These are phyloP conservation scores for Anguilla marmorata DNA, from an alignment of 2,797 vertebrate species.

Conservation along the genomic window DNA sequence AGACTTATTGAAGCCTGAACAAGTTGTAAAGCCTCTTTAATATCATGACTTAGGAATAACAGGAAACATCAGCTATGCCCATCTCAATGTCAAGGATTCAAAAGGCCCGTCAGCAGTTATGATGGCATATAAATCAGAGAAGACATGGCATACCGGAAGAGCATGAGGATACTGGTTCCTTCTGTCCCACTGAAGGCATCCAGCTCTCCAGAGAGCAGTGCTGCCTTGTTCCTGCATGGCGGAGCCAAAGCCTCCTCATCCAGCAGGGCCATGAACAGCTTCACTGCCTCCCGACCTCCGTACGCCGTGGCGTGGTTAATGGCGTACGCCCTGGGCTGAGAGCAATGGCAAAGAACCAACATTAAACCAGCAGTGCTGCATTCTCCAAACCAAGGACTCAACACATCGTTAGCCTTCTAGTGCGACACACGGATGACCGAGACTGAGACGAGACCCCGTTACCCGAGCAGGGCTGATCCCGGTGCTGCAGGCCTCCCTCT, in stretches of 20 bases:
- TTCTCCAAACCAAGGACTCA: neutral
- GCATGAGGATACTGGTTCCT: constrained; percentile 67
- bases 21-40: no score
- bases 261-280: constrained; percentile 79
- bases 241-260: constrained; percentile 81
- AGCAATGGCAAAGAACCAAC: neutral
- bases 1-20: no score
- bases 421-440: neutral
- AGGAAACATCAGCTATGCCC: no score
- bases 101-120: neutral
- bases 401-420: neutral
- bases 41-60: no score
- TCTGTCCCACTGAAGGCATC: constrained; percentile 60
- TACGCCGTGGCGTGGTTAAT: constrained; percentile 89
- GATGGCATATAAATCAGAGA: neutral
- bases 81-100: no score
- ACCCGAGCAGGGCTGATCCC: constrained; percentile 91
- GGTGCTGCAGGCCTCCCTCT: constrained; percentile 57
- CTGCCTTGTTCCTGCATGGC: constrained; percentile 80
- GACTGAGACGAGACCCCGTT: constrained; percentile 52
- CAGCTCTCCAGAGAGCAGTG: constrained; percentile 77
- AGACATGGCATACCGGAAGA: constrained; percentile 76
- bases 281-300: constrained; percentile 86
- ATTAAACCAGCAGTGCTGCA: neutral
- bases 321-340: constrained; percentile 81